phyloP scores from a whole-genome alignment of 2,113 vertebrate species.

The Indri indri region DNA sequence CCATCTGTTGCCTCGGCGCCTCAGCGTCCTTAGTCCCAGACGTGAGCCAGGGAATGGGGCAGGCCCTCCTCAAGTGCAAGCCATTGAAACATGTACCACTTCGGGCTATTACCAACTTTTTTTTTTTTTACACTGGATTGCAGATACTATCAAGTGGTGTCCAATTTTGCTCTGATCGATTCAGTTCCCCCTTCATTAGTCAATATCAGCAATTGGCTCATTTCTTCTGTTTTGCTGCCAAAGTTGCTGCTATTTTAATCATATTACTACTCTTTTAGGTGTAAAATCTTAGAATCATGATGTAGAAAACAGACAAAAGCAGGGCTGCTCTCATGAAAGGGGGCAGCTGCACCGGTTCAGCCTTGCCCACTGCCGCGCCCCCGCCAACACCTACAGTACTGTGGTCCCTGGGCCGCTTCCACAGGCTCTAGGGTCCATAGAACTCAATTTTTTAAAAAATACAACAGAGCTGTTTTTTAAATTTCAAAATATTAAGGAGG shows the following conservation, averaged over 20 bases:
- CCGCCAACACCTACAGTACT: neutral
- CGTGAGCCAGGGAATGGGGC: neutral
- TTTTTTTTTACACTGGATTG: neutral
- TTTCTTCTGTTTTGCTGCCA: neutral
- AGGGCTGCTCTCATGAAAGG: neutral
- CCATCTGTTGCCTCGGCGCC: neutral
- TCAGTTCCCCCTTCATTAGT: neutral
- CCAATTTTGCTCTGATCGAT: neutral
- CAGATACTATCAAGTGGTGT: neutral
- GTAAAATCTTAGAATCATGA: neutral
- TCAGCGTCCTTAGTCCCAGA: neutral
- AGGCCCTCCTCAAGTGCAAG: neutral
- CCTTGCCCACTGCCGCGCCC: neutral
- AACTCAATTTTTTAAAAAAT: neutral
- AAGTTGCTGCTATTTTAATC: neutral
- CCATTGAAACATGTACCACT: neutral
- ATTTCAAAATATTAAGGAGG: too few species aligned
- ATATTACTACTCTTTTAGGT: neutral
- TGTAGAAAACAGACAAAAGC: neutral
- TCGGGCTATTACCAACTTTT: neutral
- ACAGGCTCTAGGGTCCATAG: neutral
- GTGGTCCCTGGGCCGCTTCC: neutral
- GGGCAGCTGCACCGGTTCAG: neutral
- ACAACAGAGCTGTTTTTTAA: too few species aligned
- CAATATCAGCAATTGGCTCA: neutral